phyloP scores from a whole-genome alignment of 2,113 vertebrate genomes.

The Malurus alboscapulatus region DNA sequence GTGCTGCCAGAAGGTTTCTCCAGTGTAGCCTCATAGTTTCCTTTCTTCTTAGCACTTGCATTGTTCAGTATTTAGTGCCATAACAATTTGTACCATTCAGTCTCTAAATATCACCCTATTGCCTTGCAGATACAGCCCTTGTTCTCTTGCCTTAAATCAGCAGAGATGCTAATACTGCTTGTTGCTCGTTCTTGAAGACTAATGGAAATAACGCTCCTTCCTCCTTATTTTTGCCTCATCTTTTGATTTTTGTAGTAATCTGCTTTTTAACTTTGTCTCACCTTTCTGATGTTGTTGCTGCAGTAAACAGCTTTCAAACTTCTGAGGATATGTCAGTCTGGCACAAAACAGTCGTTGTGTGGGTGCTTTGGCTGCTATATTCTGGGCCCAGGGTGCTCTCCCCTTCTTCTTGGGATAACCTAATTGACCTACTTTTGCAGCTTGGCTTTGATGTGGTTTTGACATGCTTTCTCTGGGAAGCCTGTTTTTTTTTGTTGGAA shows the following conservation, averaged over 20 bases:
- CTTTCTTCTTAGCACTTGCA: background rate
- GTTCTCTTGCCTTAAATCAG: background rate
- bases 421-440: background rate
- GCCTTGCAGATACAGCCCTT: background rate
- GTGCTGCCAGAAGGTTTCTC: background rate
- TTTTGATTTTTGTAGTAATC: background rate
- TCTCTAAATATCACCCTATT: background rate
- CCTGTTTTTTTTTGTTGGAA: background rate
- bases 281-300: background rate
- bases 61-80: background rate
- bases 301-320: background rate
- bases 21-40: background rate
- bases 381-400: background rate
- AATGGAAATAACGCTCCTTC: background rate
- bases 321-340: background rate
- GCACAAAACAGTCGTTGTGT: accelerated
- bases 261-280: background rate
- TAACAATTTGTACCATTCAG: background rate
- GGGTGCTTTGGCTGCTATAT: background rate
- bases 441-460: background rate
- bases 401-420: background rate
- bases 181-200: background rate
- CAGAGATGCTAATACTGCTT: background rate
- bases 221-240: background rate
- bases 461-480: background rate